These are phyloP conservation scores for Cavia aperea DNA, from an alignment of 2,113 vertebrate genomes.

Conservation along the genomic window DNA sequence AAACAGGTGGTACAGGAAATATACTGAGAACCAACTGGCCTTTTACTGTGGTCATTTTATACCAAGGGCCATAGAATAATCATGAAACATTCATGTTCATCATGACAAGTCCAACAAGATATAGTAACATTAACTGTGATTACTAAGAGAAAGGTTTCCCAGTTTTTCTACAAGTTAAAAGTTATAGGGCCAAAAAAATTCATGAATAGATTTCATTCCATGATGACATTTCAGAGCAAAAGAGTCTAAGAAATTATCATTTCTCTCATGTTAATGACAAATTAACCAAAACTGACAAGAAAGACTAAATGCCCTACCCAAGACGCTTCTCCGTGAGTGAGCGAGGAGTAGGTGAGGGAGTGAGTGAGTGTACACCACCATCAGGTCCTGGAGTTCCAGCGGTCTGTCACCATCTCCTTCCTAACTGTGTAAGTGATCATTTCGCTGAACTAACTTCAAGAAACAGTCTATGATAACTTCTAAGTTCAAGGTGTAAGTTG, in stretches of 20 bases:
- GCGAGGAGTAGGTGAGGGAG: background rate
- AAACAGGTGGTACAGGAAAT: background rate
- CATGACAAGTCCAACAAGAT: background rate
- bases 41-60: background rate
- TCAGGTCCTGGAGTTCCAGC: background rate
- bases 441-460: background rate
- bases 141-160: background rate
- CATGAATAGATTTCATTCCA: background rate
- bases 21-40: background rate
- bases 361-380: background rate
- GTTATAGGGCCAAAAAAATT: background rate
- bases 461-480: background rate
- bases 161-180: background rate
- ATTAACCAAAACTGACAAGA: background rate
- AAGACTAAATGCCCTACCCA: background rate
- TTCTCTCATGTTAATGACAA: slow-evolving; percentile 8
- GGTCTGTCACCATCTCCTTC: background rate
- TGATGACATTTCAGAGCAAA: background rate
- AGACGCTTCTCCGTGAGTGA: background rate
- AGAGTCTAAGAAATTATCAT: background rate
- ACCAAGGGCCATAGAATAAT: background rate
- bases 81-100: background rate
- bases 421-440: background rate
- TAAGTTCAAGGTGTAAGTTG: slow-evolving; percentile 5
- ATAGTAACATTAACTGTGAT: background rate